Conservation (phyloP, 2,888 invertebrate genomes). For the Pomacea canaliculata region DNA sequence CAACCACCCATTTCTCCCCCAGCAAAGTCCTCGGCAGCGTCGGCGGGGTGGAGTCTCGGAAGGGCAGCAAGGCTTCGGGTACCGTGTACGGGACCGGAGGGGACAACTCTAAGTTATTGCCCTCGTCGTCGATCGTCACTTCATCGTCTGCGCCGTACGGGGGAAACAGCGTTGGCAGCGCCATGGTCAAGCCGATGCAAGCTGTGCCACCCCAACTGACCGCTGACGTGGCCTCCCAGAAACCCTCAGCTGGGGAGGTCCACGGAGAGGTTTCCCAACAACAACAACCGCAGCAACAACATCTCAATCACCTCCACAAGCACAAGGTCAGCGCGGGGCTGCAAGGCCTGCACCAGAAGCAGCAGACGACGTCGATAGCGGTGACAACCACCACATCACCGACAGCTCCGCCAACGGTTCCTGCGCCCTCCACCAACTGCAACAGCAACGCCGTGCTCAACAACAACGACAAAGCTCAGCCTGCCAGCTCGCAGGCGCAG, state of each 20-base stretch:
- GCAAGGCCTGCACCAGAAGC: background rate
- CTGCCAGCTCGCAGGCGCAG: background rate
- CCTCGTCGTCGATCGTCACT: background rate
- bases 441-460: slow-evolving; percentile 1
- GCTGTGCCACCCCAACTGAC: slow-evolving; percentile 11
- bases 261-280: no score
- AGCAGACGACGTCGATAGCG: background rate
- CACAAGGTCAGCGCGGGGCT: background rate
- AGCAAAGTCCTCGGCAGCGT: slow-evolving; percentile 6
- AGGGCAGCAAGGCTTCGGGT: background rate
- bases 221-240: no score
- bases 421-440: background rate
- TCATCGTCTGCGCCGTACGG: background rate
- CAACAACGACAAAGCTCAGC: slow-evolving; percentile 8
- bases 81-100: background rate
- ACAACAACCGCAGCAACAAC: background rate
- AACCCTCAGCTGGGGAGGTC: no score
- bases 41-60: background rate
- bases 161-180: no score
- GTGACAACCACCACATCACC: background rate
- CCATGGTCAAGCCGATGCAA: slow-evolving; percentile 10
- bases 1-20: background rate
- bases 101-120: background rate
- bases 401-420: no score
- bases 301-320: background rate